Percentiles rank a stretch among this genome's conserved stretches.
These are phyloP conservation scores for Blera fallax DNA, from an alignment of 2,888 invertebrate species.

Conservation along the genomic window DNA sequence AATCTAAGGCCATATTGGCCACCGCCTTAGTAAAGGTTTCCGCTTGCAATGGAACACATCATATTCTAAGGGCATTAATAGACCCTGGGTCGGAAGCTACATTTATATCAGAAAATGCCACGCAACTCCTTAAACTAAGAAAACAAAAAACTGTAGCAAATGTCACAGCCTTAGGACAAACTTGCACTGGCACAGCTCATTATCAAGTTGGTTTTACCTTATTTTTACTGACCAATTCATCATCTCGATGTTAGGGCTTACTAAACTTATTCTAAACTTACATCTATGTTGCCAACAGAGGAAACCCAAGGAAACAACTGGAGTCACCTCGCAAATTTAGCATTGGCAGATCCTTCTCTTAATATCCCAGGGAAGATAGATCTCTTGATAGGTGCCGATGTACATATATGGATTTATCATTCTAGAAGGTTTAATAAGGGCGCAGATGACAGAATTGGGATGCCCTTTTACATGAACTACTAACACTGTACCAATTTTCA, in stretches of 20 bases:
- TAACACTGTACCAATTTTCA: not conserved
- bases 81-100: constrained; percentile 8
- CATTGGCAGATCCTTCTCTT: constrained; percentile 9
- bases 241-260: not conserved
- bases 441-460: constrained; percentile 24
- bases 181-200: not conserved
- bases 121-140: not conserved
- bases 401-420: constrained; percentile 18
- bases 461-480: constrained; percentile 10
- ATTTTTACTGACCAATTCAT: not conserved
- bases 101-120: not conserved
- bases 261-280: not conserved
- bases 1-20: not conserved
- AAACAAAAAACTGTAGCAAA: not conserved
- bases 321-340: not conserved
- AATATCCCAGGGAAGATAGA: constrained; percentile 6
- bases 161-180: not conserved
- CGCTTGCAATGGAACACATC: not conserved
- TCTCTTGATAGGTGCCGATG: constrained; percentile 2
- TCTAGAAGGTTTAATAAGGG: constrained; percentile 2
- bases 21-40: not conserved
- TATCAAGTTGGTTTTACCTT: not conserved
- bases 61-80: not conserved
- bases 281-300: not conserved
- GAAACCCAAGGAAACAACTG: not conserved